A percentile compares a stretch with the other conserved stretches of the same genome.
Conservation (phyloP, 2,797 vertebrate genomes). For the Galago senegalensis region DNA sequence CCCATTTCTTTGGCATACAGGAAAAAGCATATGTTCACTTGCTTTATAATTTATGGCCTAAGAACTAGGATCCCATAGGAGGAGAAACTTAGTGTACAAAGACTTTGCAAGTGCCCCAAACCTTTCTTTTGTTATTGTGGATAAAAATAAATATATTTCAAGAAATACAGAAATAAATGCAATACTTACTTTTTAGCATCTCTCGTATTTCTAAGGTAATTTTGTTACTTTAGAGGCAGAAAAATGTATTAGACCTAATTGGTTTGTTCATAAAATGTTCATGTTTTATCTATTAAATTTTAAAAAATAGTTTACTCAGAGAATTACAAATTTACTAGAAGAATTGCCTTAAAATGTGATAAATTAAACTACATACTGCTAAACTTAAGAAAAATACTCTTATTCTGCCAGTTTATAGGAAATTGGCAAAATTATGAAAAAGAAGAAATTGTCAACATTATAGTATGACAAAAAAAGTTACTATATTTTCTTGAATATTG, state of each 20-base stretch:
- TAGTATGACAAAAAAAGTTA: slow-evolving; percentile 46
- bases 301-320: slow-evolving; percentile 73
- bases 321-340: slow-evolving; percentile 74
- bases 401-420: slow-evolving; percentile 58
- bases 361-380: slow-evolving; percentile 68
- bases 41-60: not conserved
- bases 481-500: slow-evolving; percentile 60
- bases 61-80: not conserved
- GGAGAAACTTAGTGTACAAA: slow-evolving; percentile 56
- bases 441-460: slow-evolving; percentile 66
- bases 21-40: slow-evolving; percentile 3
- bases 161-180: slow-evolving; percentile 60
- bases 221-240: slow-evolving; percentile 75
- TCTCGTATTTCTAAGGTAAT: slow-evolving; percentile 70
- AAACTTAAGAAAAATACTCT: slow-evolving; percentile 67
- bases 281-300: slow-evolving; percentile 78
- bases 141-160: slow-evolving; percentile 70
- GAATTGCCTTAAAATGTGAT: slow-evolving; percentile 55
- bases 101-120: slow-evolving; percentile 17
- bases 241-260: slow-evolving; percentile 78
- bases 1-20: not conserved
- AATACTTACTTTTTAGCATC: slow-evolving; percentile 60
- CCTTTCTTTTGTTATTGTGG: slow-evolving; percentile 49
- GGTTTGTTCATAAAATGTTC: slow-evolving; percentile 81
- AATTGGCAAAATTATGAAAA: slow-evolving; percentile 59